phyloP scores from a whole-genome alignment of 2,113 vertebrate species.

The Channa maculata region DNA sequence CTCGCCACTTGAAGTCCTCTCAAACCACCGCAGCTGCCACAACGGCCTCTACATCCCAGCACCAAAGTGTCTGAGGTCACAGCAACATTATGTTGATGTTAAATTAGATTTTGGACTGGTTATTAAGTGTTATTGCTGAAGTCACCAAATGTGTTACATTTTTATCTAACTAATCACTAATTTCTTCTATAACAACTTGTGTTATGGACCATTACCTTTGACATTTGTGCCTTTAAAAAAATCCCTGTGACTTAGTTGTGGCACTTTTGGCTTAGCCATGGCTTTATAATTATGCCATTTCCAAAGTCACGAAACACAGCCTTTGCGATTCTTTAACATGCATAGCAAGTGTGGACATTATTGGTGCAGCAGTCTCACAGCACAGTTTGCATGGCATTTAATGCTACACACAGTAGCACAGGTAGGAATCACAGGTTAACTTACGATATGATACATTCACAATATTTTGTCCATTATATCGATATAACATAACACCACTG shows the following conservation, averaged over 20 bases:
- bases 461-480: too few species aligned
- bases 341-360: background rate
- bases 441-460: too few species aligned
- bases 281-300: too few species aligned
- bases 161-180: background rate
- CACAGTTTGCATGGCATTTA: conserved; percentile 22
- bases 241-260: background rate
- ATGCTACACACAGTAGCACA: background rate
- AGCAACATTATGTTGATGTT: background rate
- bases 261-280: too few species aligned
- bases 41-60: background rate
- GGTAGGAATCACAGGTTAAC: too few species aligned
- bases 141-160: conserved; percentile 9
- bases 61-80: conserved; percentile 1
- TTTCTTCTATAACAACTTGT: background rate
- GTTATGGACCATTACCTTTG: conserved; percentile 18
- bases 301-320: background rate
- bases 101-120: background rate
- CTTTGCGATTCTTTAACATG: background rate
- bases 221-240: conserved; percentile 27
- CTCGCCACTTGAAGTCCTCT: background rate
- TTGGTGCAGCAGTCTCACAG: conserved; percentile 3
- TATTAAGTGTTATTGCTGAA: background rate
- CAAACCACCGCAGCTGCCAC: conserved; percentile 7
- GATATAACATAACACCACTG: too few species aligned